phyloP scores from a whole-genome alignment of 2,888 invertebrate genomes.

The Anodontia alba region DNA sequence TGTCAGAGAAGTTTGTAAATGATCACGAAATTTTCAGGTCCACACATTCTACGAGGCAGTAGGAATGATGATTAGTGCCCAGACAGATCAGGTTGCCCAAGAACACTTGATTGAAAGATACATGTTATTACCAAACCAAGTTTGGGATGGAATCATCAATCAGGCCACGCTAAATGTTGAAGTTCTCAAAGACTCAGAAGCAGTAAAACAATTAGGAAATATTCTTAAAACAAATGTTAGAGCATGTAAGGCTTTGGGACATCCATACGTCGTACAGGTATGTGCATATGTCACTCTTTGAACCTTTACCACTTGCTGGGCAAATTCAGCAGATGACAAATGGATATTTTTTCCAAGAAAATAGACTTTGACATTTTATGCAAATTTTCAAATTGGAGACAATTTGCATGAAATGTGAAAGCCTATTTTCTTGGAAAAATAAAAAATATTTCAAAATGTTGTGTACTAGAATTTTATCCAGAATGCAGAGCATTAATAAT shows the following conservation, averaged over 20 bases:
- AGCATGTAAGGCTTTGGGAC: slow-evolving; percentile 99
- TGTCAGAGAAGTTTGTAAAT: too few relatives aligned
- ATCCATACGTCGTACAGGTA: slow-evolving; percentile 94
- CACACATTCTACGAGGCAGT: slow-evolving; percentile 99
- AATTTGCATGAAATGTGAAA: too few relatives aligned
- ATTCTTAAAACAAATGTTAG: slow-evolving; percentile 99
- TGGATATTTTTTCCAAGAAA: too few relatives aligned
- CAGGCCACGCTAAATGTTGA: slow-evolving; percentile 99
- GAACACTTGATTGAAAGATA: slow-evolving; percentile 98
- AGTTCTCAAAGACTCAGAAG: slow-evolving; percentile 97
- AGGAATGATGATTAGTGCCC: slow-evolving; percentile 99
- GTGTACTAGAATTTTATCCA: too few relatives aligned
- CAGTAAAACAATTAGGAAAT: slow-evolving; percentile 98
- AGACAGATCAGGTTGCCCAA: slow-evolving; percentile 95
- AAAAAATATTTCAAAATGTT: too few relatives aligned
- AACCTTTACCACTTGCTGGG: background rate
- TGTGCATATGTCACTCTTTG: slow-evolving; percentile 26
- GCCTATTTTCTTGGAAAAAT: too few relatives aligned
- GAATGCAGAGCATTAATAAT: too few relatives aligned
- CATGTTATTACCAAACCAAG: slow-evolving; percentile 98
- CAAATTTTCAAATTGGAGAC: too few relatives aligned
- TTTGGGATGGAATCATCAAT: slow-evolving; percentile 98
- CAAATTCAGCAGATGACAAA: too few relatives aligned
- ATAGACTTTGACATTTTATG: too few relatives aligned
- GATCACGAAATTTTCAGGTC: slow-evolving; percentile 87